Evolutionary conservation across 1,140 invertebrate species (phyloP), one percentile per base, ranked within the genome.

Genomic region (Lasioglossum albipes): DNA sequence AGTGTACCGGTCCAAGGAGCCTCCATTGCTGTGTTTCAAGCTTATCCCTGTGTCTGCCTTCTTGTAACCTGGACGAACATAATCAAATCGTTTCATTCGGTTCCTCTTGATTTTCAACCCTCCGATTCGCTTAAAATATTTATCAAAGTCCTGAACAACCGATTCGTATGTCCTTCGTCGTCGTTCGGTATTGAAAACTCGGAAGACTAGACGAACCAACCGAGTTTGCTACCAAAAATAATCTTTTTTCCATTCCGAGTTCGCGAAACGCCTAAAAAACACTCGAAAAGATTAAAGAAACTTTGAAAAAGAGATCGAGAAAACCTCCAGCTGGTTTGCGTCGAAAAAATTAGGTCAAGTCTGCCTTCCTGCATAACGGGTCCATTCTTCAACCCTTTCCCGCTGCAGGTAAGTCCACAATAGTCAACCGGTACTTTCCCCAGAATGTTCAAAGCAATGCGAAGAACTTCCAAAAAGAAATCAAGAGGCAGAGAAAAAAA

Each of bases 1-100:
- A 2, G 96, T 96, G 89, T 97, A 97, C 81, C 96, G 94, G 83
- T 96, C 96, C 92, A 96, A 95, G 78, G 95, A 95, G 66, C 95
- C 95, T 61, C 95, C 95, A 91, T 95, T 95, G 87, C 94, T 94
- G 85, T 94, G 94, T 85, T 95, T 95, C 52, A 94, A 94, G 79
- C 93, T 94, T 88, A 96, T 95, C n/a, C 94, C 94, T 27, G 93
- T 91, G 73, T 96, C 95, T 82, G 95, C 95, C 89, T 95, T 95
- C 91, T 96, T 96, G 89, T 95, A 95, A 77, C 95, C 95, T 91
- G 94, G 91, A 90, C 93, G 94, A 9, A 59, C 3, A 59, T n/a
- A 59, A n/a, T n/a, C 52, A 16, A 54, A 54, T 54, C 52, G 12
- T 49, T 49, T 49, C 45, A 49, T 12, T 49, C 45, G 45, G 36